Evolutionary conservation across 2,113 vertebrate species (phyloP).

Genomic region (Oreochromis aureus): DNA sequence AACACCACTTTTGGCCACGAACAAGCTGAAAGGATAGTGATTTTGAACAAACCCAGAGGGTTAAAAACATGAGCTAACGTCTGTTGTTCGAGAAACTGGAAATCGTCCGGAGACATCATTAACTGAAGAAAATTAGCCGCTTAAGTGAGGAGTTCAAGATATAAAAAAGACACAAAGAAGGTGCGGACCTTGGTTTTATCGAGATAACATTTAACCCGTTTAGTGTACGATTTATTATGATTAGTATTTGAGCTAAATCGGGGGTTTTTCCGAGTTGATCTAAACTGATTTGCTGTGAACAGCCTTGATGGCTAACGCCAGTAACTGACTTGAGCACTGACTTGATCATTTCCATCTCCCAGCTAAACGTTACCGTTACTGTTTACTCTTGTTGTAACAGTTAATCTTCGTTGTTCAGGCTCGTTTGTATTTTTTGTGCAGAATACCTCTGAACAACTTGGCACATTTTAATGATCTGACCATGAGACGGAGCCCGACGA

Average conservation of each 20-base stretch:
- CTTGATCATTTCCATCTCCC: neutral
- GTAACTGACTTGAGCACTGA: too few relatives aligned
- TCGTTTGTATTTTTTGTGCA: neutral
- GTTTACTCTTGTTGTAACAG: neutral
- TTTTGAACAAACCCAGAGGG: neutral
- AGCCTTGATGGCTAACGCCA: too few relatives aligned
- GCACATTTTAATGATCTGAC: conserved; percentile 49
- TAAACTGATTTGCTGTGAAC: neutral
- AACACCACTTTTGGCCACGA: neutral
- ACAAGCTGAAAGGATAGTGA: neutral
- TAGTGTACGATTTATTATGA: too few relatives aligned
- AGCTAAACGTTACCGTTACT: rapidly evolving
- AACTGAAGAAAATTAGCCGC: neutral
- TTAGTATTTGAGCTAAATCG: too few relatives aligned
- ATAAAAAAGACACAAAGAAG: neutral
- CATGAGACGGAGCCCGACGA: conserved; percentile 88
- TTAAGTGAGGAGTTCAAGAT: neutral
- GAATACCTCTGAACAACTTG: neutral
- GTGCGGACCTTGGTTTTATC: too few relatives aligned
- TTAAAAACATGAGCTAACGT: neutral
- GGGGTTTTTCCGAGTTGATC: too few relatives aligned
- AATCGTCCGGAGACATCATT: neutral
- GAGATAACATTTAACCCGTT: too few relatives aligned
- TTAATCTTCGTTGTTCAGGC: neutral
- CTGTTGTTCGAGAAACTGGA: neutral